These are phyloP conservation scores for Ptilodon capucinus DNA, from an alignment of 2,888 invertebrate genomes.

Conservation along the genomic window DNA sequence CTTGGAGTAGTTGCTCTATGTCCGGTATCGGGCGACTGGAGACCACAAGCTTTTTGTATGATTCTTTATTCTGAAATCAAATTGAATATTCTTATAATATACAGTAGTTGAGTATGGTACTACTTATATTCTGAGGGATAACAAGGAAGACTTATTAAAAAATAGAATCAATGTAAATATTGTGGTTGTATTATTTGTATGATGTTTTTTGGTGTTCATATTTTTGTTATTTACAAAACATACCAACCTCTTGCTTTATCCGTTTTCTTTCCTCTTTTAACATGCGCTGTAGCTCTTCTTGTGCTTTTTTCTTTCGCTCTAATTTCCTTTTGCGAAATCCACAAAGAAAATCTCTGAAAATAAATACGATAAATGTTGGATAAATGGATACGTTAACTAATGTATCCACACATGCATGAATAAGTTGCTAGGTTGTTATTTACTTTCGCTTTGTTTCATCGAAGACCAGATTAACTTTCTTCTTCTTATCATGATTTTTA, in stretches of 20 bases:
- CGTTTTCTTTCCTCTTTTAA: slow-evolving; percentile 89
- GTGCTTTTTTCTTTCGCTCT: slow-evolving; percentile 88
- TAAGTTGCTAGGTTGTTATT: not conserved
- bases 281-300: slow-evolving; percentile 86
- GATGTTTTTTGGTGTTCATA: too few relatives aligned
- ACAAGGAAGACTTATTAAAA: too few relatives aligned
- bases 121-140: too few relatives aligned
- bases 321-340: slow-evolving; percentile 92
- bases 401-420: slow-evolving; percentile 3
- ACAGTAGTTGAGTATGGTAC: too few relatives aligned
- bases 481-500: slow-evolving; percentile 58
- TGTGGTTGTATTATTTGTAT: too few relatives aligned
- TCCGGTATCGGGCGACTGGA: slow-evolving; percentile 88
- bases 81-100: too few relatives aligned
- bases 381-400: too few relatives aligned
- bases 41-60: slow-evolving; percentile 88
- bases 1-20: slow-evolving; percentile 85
- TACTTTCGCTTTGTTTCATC: slow-evolving; percentile 74
- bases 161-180: too few relatives aligned
- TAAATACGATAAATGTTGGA: not conserved
- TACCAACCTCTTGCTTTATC: slow-evolving; percentile 86
- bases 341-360: slow-evolving; percentile 87
- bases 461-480: slow-evolving; percentile 68
- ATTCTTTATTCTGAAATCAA: slow-evolving; percentile 83
- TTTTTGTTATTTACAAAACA: too few relatives aligned